These are phyloP conservation scores for Oscheius sp. DNA, from an alignment of 1,140 invertebrate genomes.

Conservation along the genomic window DNA sequence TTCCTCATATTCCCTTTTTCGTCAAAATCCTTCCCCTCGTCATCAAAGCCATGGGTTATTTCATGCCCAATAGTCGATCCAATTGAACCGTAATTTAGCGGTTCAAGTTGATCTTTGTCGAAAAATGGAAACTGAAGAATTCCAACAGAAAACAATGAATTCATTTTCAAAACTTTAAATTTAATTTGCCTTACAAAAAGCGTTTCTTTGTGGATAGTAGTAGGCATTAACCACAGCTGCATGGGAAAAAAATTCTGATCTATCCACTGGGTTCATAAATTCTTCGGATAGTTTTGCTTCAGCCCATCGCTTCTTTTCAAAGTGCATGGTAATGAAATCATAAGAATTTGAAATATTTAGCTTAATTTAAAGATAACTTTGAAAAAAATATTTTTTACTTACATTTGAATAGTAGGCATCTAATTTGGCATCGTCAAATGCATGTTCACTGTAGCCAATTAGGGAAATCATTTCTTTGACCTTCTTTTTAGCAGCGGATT, in stretches of 20 bases:
- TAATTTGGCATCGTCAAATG: background rate
- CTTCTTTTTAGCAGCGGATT: background rate
- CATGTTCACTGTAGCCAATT: background rate
- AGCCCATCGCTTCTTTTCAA: background rate
- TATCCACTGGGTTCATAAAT: background rate
- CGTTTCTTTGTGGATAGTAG: background rate
- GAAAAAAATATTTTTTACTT: no score
- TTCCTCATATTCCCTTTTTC: slow-evolving; percentile 79
- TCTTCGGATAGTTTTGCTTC: background rate
- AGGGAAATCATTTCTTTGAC: background rate
- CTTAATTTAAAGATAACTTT: background rate
- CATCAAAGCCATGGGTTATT: slow-evolving; percentile 66
- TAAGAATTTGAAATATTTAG: background rate
- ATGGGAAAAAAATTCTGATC: background rate
- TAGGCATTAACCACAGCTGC: background rate
- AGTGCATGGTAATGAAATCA: background rate
- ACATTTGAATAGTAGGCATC: background rate
- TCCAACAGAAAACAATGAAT: slow-evolving; percentile 6
- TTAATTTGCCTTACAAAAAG: no score
- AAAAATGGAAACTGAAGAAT: slow-evolving; percentile 38
- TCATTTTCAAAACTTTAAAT: no score
- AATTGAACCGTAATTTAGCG: slow-evolving; percentile 64
- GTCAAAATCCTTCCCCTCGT: slow-evolving; percentile 75
- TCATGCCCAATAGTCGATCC: slow-evolving; percentile 67
- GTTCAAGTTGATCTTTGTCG: slow-evolving; percentile 11